These are phyloP conservation scores for Campylomormyrus tamandua DNA, from an alignment of 2,113 vertebrate species.

Conservation along the genomic window DNA sequence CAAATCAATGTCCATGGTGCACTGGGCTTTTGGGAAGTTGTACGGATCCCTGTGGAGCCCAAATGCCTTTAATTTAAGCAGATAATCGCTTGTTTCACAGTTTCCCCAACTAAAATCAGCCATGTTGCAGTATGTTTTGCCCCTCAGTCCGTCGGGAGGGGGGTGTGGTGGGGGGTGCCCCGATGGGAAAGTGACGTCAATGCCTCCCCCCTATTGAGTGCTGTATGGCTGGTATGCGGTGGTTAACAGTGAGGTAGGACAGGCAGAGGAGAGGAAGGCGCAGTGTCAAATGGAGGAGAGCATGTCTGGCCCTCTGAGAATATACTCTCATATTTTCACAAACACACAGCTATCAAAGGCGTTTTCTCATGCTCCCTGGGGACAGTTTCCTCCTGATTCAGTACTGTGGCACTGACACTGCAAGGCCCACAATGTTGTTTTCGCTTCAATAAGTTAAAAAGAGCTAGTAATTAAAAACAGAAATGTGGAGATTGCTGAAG, in stretches of 20 bases:
- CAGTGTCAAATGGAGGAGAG: background rate
- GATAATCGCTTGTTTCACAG: background rate
- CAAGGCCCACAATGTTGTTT: background rate
- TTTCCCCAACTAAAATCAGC: background rate
- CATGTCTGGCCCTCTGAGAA: background rate
- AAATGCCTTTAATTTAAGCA: background rate
- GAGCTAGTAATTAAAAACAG: background rate
- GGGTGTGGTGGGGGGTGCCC: background rate
- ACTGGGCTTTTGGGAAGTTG: background rate
- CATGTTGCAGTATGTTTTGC: background rate
- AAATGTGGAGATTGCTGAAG: background rate
- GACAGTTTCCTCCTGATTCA: background rate
- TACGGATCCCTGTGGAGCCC: background rate
- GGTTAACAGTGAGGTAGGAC: background rate
- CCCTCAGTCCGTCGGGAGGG: background rate
- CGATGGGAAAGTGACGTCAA: background rate
- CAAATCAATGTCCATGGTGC: background rate
- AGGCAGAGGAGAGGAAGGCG: background rate
- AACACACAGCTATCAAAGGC: background rate
- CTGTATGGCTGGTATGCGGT: background rate
- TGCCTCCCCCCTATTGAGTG: background rate
- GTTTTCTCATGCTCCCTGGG: background rate
- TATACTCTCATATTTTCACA: background rate
- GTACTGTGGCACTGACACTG: background rate
- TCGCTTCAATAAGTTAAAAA: constrained; percentile 8